Base-by-base conservation (phyloP, 2,113 vertebrate species). In the Ciconia stormi region DNA sequence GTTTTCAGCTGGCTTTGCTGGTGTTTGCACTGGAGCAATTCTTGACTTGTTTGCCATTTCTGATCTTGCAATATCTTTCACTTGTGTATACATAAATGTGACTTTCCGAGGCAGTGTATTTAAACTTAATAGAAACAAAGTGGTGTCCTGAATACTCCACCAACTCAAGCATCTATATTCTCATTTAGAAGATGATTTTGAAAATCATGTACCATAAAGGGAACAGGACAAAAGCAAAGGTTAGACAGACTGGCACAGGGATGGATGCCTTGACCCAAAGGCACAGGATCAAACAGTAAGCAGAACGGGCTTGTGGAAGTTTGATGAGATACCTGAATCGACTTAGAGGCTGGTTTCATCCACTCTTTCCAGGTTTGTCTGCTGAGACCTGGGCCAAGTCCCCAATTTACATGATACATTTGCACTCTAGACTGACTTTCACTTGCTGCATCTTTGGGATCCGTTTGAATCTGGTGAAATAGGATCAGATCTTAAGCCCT, bases 71-170 rank as follows among this genome's bases (percentile, higher is more conserved):
- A 3, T 80, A n/a, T 92, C 83, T 96, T 78, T 93, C 91, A 85
- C 88, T 91, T 90, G 40, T 9, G 3, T 85, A 34, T 65, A 38
- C 72, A 42, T 49, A 66, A 93, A 65, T 85, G 62, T 40, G 49
- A 53, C 36, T 87, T 59, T 94, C 73, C 7, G 23, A 89, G 84
- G 46, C 44, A 73, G 22, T 5, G 23, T 83, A 36, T 65, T 92
- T 92, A 83, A 74, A 52, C 82, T 85, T 87, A 91, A 83, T 79
- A 92, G 93, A 95, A 97, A 91, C 89, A 94, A 95, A 95, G 77
- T 2, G 11, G 22, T 83, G 61, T 59, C 79, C 44, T 59, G 87
- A 91, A 95, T 93, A 82, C 86, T 96, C 87, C 82, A 83, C 34
- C 44, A 86, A 55, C 66, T 96, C 30, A 76, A 85, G 38, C 17